Percentiles rank a stretch among this genome's conserved stretches.
phyloP scores from a whole-genome alignment of 2,888 invertebrate genomes.

The Polyommatus icarus region DNA sequence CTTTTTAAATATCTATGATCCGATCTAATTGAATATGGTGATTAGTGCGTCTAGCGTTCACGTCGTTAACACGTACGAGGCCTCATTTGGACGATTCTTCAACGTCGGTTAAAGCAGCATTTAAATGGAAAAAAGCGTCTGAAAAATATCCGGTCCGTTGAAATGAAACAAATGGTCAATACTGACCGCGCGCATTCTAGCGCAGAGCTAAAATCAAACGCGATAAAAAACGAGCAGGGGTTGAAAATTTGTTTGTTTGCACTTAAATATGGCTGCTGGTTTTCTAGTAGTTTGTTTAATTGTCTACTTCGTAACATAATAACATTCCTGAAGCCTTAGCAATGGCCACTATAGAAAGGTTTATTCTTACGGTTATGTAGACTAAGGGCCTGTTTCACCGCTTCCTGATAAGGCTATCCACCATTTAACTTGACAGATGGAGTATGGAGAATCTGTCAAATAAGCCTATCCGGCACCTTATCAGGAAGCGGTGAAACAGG shows the following conservation, averaged over 20 bases:
- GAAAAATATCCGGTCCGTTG: conserved; percentile 24
- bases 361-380: too few species aligned
- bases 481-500: too few species aligned
- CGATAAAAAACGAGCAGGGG: neutral
- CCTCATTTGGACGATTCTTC: conserved; percentile 14
- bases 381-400: too few species aligned
- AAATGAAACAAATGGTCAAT: conserved; percentile 18
- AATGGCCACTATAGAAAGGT: too few species aligned
- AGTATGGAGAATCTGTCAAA: too few species aligned
- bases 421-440: too few species aligned
- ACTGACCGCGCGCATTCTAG: neutral
- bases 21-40: conserved; percentile 33
- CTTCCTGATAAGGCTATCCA: too few species aligned
- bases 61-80: neutral
- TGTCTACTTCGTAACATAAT: neutral
- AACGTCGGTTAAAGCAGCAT: conserved; percentile 21
- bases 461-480: too few species aligned
- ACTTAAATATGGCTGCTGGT: neutral
- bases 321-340: too few species aligned
- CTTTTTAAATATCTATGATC: neutral
- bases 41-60: conserved; percentile 1
- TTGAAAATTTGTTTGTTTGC: conserved; percentile 1
- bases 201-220: conserved; percentile 17
- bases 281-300: neutral
- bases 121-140: conserved; percentile 3